Evolutionary conservation across 2,888 invertebrate genomes (phyloP), one percentile per base, ranked within the genome.

Genomic region (Euzetes globulus): DNA sequence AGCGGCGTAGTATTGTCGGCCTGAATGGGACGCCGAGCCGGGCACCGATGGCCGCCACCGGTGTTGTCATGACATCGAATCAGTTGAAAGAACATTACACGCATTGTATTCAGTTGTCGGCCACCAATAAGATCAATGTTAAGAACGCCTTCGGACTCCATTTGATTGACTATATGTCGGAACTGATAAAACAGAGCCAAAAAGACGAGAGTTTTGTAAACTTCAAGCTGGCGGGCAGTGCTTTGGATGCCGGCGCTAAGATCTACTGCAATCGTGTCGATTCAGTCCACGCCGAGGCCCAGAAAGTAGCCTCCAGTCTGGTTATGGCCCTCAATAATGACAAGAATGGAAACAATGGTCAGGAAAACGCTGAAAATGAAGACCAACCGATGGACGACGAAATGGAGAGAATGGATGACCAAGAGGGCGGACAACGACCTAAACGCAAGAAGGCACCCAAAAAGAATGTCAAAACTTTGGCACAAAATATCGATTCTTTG

Each of bases 111-210:
- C 89, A 90, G 80, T 86, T 91, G n/a, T 89, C 88, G 81, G 87
- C 89, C 77, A 90, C 91, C 84, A 91, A 91, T 86, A 76, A 76
- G 37, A 71, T 95, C 79, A 93, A 88, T 80, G 86, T 88, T 71
- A 92, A 92, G 81, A 94, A 94, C 86, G 94, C 92, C 0, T 95
- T 94, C 87, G 89, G 88, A 77, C 84, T 94, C 1, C 89, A 91
- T 77, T 85, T 94, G 68, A 94, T 94, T 79, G 94, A 95, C 81
- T 90, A 90, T 79, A 88, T 94, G 86, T 86, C 89, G 0, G 88
- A 88, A 25, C 86, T 93, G 84, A 81, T 92, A 55, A 82, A 81
- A 77, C 25, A 22, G 19, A 29, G 72, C 29, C 15, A 87, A 88
- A 72, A 88, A 88, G 27, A 37, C 0, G 17, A 63, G 19, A 33